Conservation (phyloP, 2,113 vertebrate genomes). For the Pseudopodoces humilis region DNA sequence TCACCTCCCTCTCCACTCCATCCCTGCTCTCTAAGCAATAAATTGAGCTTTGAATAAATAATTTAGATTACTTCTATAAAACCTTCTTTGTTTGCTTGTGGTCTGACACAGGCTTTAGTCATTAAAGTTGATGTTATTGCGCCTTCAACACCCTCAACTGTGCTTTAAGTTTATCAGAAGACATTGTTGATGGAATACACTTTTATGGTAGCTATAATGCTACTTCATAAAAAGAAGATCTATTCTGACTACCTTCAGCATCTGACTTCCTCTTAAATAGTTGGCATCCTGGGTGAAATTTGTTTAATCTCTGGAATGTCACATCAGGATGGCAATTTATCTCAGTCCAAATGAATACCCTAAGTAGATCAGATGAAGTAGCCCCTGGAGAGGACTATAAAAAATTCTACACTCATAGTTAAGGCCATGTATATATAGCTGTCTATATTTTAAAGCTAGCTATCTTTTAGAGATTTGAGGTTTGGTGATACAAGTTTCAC, state of each 20-base stretch:
- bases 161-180: not conserved
- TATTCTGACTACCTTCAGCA: not conserved
- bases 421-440: not conserved
- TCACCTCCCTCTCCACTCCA: fast-evolving
- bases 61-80: not conserved
- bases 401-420: not conserved
- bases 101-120: not conserved
- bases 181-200: not conserved
- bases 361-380: not conserved
- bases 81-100: not conserved
- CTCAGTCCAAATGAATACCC: not conserved
- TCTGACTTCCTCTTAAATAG: not conserved
- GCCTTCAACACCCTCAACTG: not conserved
- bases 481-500: not conserved
- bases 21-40: not conserved
- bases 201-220: not conserved
- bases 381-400: not conserved
- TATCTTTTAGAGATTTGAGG: not conserved
- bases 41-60: not conserved
- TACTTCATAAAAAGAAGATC: not conserved
- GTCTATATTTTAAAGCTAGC: not conserved
- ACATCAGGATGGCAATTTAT: not conserved
- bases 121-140: not conserved
- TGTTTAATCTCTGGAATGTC: not conserved
- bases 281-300: not conserved